Evolutionary conservation across 2,888 invertebrate genomes (phyloP), one percentile per base, ranked within the genome.

Genomic region (Mantis religiosa): DNA sequence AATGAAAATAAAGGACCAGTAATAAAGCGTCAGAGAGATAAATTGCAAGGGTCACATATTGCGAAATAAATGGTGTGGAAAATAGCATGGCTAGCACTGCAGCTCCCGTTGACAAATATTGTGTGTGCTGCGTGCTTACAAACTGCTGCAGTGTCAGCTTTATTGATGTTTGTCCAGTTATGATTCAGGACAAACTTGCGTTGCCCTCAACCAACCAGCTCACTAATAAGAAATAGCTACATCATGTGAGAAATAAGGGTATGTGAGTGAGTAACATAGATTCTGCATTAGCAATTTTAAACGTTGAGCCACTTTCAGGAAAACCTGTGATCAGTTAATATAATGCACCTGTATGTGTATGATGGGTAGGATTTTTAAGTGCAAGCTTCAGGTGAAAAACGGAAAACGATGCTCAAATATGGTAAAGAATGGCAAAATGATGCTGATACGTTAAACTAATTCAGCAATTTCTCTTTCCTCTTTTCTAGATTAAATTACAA

Each of bases 41-140:
- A 20, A 71, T 25, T 71, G 54, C 20, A 41, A 12, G 87, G 30
- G 87, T 82, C 82, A n/a, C 87, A 87, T 82, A 87, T 87, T 87
- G 82, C 82, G 81, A 87, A 87, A n/a, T 87, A 87, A 87, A 87
- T 41, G 87, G 87, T n/a, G 82, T 27, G 87, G 87, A 87, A 87
- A 87, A 87, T 87, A 87, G 82, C 87, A 82, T 81, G 81, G 82
- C 87, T 82, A 87, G 81, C 87, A 87, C 9, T 87, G 87, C 82
- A 82, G 34, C 41, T 34, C 41, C 82, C 82, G 71, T 81, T 54
- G 86, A 30, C 86, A 86, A 85, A 85, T 85, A 54, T 71, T 85
- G 85, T 27, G 54, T 20, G 20, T 20, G 20, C 15, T 54, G 20
- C 54, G 20, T 54, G 54, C 84, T 30, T 47, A 85, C n/a, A 85